Evolutionary conservation across 2,113 vertebrate species (phyloP).

Genomic region (Plecotus auritus): DNA sequence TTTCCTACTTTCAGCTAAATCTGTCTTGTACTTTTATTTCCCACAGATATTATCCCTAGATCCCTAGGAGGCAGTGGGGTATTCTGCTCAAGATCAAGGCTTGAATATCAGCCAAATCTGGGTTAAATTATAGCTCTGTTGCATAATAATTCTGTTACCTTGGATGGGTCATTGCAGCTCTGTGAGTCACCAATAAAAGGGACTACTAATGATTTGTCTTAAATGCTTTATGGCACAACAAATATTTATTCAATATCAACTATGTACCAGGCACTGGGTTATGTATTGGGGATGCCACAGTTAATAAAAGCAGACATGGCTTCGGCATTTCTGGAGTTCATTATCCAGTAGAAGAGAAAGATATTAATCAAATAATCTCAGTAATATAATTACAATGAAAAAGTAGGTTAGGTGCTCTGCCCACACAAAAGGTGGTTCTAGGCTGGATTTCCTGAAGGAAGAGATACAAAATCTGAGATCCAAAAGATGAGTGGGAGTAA

Average conservation of each 20-base stretch:
- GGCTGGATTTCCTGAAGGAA: not conserved
- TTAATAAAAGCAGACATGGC: not conserved
- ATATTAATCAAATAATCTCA: not conserved
- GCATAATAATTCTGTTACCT: not conserved
- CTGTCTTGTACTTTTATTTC: conserved; percentile 9
- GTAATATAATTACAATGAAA: not conserved
- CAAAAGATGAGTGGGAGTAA: not conserved
- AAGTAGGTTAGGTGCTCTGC: not conserved
- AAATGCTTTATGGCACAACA: not conserved
- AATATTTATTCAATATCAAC: not conserved
- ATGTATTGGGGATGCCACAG: not conserved
- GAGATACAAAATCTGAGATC: not conserved
- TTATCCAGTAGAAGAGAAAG: not conserved
- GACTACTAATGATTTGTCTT: not conserved
- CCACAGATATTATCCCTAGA: not conserved
- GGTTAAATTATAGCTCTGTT: not conserved
- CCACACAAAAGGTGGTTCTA: not conserved
- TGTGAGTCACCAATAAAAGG: not conserved
- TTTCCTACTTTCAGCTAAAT: not conserved
- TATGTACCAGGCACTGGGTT: not conserved
- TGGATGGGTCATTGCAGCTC: not conserved
- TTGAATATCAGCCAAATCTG: not conserved
- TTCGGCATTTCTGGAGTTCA: not conserved
- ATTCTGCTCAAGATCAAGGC: not conserved
- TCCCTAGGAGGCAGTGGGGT: not conserved